A percentile compares a stretch with the other conserved stretches of the same genome.
Evolutionary conservation across 2,888 invertebrate species (phyloP).

Genomic region (Heliconius ismenius): DNA sequence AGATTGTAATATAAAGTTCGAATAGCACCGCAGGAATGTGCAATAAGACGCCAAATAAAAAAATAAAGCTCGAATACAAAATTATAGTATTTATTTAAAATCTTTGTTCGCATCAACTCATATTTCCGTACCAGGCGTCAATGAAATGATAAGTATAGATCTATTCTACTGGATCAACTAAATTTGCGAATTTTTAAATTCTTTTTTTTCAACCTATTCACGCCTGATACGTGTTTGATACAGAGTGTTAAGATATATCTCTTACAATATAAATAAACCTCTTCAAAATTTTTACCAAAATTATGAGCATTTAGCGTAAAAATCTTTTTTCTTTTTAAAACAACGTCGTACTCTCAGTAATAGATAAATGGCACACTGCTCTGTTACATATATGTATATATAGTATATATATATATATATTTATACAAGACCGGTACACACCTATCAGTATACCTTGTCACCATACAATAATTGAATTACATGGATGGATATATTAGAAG

Average conservation of each 20-base stretch:
- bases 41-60: conserved; percentile 61
- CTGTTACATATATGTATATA: conserved; percentile 65
- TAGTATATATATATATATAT: conserved; percentile 59
- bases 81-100: conserved; percentile 23
- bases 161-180: too few relatives aligned
- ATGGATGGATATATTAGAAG: conserved; percentile 80
- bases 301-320: conserved; percentile 81
- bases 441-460: conserved; percentile 79
- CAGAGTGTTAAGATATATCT: conserved; percentile 66
- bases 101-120: conserved; percentile 29
- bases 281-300: conserved; percentile 79
- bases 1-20: conserved; percentile 25
- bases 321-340: conserved; percentile 67
- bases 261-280: conserved; percentile 78
- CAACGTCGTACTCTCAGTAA: conserved; percentile 72
- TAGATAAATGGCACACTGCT: conserved; percentile 80
- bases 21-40: conserved; percentile 86
- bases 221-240: conserved; percentile 18
- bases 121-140: conserved; percentile 16
- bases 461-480: conserved; percentile 81
- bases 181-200: too few relatives aligned
- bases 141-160: not conserved
- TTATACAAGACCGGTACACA: conserved; percentile 66
- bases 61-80: conserved; percentile 40
- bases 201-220: not conserved